phyloP scores from a whole-genome alignment of 2,888 invertebrate genomes.

The Coelogynopora nodosa region DNA sequence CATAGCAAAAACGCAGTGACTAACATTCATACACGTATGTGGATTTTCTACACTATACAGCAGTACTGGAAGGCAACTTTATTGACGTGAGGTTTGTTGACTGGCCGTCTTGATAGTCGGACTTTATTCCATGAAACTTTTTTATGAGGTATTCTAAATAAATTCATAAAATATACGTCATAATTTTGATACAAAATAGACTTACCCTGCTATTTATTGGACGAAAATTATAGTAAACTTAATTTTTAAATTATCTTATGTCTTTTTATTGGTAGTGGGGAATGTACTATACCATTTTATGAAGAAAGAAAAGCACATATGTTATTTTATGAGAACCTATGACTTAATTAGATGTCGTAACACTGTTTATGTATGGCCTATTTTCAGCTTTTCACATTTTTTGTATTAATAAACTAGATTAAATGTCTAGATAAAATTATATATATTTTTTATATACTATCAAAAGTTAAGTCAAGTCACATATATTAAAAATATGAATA shows the following conservation, averaged over 20 bases:
- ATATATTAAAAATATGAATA: not conserved
- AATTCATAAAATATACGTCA: too few species aligned
- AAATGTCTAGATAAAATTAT: conserved; percentile 1
- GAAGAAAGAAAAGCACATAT: not conserved
- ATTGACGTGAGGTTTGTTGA: too few species aligned
- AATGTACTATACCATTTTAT: conserved; percentile 1
- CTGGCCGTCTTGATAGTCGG: too few species aligned
- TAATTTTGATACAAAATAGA: not conserved
- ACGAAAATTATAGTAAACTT: not conserved
- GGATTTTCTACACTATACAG: too few species aligned
- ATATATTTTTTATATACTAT: not conserved
- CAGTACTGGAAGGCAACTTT: too few species aligned
- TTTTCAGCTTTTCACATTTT: not conserved
- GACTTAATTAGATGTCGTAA: conserved; percentile 16
- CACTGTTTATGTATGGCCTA: not conserved
- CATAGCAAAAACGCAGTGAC: too few species aligned
- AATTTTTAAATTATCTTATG: not conserved
- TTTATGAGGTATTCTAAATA: too few species aligned
- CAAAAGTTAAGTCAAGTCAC: not conserved
- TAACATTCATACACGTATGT: too few species aligned
- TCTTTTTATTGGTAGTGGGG: not conserved
- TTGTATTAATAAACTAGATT: not conserved
- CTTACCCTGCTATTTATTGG: conserved; percentile 1
- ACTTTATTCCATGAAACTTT: too few species aligned
- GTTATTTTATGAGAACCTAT: conserved; percentile 15